Evolutionary conservation across 2,797 vertebrate species (phyloP).

Genomic region (Lemur catta): DNA sequence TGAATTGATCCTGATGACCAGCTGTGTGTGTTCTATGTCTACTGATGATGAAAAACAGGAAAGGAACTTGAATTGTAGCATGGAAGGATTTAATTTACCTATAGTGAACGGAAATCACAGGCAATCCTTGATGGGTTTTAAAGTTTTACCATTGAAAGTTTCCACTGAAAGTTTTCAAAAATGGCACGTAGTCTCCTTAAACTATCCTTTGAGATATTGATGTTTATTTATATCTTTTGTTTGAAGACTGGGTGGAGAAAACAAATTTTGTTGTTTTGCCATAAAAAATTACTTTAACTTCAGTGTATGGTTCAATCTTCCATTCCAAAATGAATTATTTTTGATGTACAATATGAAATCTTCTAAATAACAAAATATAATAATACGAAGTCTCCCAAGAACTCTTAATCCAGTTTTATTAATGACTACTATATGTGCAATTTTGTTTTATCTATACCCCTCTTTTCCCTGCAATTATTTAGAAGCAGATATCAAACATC

Average conservation of each 20-base stretch:
- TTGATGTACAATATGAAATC: neutral
- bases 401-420: neutral
- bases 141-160: neutral
- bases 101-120: neutral
- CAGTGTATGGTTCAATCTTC: neutral
- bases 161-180: neutral
- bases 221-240: neutral
- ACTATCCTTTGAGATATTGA: neutral
- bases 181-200: neutral
- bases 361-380: neutral
- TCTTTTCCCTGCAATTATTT: neutral
- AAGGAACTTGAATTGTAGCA: neutral
- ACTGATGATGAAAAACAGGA: constrained; percentile 4
- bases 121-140: neutral
- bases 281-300: neutral
- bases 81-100: neutral
- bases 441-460: neutral
- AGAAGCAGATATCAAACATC: neutral
- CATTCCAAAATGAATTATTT: neutral
- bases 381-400: neutral
- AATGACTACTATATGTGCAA: neutral
- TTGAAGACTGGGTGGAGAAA: neutral
- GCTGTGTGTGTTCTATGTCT: neutral
- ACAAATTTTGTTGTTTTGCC: neutral
- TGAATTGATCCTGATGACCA: neutral